These are phyloP conservation scores for Allygus modestus DNA, from an alignment of 2,888 invertebrate species.

Conservation along the genomic window DNA sequence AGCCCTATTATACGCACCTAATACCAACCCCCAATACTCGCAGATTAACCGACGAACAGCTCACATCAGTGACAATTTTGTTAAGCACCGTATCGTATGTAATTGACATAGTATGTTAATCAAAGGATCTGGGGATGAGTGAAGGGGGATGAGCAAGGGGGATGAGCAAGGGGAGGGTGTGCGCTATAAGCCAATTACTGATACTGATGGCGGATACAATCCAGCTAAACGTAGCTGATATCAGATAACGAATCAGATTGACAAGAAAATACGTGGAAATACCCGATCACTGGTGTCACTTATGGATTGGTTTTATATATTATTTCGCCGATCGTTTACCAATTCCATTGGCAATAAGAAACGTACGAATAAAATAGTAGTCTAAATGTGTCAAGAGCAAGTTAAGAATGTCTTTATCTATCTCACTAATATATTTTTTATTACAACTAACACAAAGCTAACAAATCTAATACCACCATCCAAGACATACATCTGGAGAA, in stretches of 20 bases:
- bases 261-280: not conserved
- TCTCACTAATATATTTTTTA: too few relatives aligned
- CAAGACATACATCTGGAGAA: too few relatives aligned
- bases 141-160: not conserved
- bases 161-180: not conserved
- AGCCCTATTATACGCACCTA: not conserved
- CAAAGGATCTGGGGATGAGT: not conserved
- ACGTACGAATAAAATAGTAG: too few relatives aligned
- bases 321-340: too few relatives aligned
- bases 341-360: too few relatives aligned
- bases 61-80: not conserved
- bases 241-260: not conserved
- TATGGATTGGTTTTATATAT: too few relatives aligned
- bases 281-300: too few relatives aligned
- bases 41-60: not conserved
- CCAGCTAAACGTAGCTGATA: not conserved
- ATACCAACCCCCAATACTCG: not conserved
- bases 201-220: not conserved
- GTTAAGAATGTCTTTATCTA: too few relatives aligned
- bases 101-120: slow-evolving; percentile 36
- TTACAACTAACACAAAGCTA: too few relatives aligned
- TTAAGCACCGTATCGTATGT: not conserved
- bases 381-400: too few relatives aligned
- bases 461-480: too few relatives aligned
- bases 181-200: not conserved